A percentile compares a stretch with the other conserved stretches of the same genome.
phyloP scores from a whole-genome alignment of 1,140 invertebrate species.

The Sitobion miscanthi region DNA sequence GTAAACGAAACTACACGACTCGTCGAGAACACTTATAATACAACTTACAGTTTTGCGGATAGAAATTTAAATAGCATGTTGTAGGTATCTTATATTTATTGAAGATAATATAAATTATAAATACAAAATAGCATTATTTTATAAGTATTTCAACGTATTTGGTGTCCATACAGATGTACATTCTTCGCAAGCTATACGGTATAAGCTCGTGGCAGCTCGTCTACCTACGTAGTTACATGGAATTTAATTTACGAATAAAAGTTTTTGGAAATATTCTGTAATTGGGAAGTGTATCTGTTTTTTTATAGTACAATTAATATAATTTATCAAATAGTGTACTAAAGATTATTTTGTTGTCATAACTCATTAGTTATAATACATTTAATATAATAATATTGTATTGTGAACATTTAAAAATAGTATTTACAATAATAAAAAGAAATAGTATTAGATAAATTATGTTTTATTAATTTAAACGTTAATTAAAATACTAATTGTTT shows the following conservation, averaged over 20 bases:
- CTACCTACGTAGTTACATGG: not conserved
- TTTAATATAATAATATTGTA: not conserved
- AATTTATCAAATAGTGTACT: not conserved
- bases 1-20: not conserved
- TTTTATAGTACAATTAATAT: not conserved
- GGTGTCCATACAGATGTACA: not conserved
- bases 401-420: not conserved
- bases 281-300: not conserved
- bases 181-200: not conserved
- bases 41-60: not conserved
- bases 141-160: not conserved
- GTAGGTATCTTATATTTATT: not conserved
- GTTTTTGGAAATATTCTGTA: not conserved
- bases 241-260: not conserved
- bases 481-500: not conserved
- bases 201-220: too few relatives aligned
- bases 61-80: not conserved
- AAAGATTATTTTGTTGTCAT: not conserved
- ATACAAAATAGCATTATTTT: not conserved
- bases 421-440: not conserved
- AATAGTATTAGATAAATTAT: not conserved
- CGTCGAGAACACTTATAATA: not conserved
- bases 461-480: not conserved
- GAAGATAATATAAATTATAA: not conserved
- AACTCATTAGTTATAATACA: not conserved